Percentiles rank a stretch among this genome's conserved stretches.
Conservation (phyloP, 92 coral and sea anemone species). For the Zoanthus sansibaricus region DNA sequence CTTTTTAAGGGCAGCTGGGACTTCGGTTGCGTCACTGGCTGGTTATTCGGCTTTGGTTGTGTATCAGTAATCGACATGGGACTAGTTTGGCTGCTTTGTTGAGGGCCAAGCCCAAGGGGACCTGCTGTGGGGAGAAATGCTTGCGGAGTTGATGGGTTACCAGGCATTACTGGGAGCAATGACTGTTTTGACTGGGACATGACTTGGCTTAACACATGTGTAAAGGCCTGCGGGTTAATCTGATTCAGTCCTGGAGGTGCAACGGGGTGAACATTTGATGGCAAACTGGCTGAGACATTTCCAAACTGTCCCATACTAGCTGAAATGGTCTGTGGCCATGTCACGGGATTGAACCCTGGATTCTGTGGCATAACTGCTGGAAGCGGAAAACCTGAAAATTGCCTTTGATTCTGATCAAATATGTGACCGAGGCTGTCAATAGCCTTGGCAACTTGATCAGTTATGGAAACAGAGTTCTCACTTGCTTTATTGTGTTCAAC, state of each 20-base stretch:
- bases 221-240: conserved; percentile 23
- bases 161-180: background rate
- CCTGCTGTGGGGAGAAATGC: conserved; percentile 15
- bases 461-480: conserved; percentile 2
- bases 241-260: conserved; percentile 15
- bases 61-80: conserved; percentile 33
- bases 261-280: conserved; percentile 19
- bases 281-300: conserved; percentile 20
- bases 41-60: conserved; percentile 22
- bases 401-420: conserved; percentile 39
- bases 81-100: conserved; percentile 18
- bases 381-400: conserved; percentile 39
- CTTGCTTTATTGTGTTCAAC: background rate
- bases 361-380: conserved; percentile 31
- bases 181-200: conserved; percentile 41
- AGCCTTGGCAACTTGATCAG: conserved; percentile 35
- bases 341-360: conserved; percentile 25
- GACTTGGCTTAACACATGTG: conserved; percentile 41
- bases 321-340: conserved; percentile 43
- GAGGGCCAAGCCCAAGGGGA: conserved; percentile 13
- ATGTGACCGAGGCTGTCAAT: conserved; percentile 39
- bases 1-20: conserved; percentile 86
- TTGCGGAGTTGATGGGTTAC: background rate
- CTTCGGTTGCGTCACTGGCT: conserved; percentile 36
- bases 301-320: conserved; percentile 28